A percentile compares a stretch with the other conserved stretches of the same genome.
Evolutionary conservation across 1,140 invertebrate species (phyloP).

Genomic region (Diplogasteroides magnus): DNA sequence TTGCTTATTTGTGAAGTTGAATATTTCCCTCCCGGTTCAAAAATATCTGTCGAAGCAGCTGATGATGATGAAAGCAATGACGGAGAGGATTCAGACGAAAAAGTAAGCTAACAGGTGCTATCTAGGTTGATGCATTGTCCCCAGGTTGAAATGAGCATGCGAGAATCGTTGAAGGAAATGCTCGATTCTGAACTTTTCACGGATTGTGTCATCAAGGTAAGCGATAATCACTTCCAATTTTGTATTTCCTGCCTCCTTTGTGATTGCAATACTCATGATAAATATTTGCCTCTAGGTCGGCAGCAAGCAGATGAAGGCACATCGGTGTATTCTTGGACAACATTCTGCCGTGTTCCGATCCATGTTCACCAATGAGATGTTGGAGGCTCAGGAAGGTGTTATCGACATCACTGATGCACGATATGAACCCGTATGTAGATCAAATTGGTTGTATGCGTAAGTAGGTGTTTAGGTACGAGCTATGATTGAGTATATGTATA

Average conservation of each 20-base stretch:
- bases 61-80: conserved; percentile 36
- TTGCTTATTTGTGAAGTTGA: conserved; percentile 46
- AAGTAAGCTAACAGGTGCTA: neutral
- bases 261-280: neutral
- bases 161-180: conserved; percentile 36
- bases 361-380: conserved; percentile 49
- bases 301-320: conserved; percentile 40
- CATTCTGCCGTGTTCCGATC: conserved; percentile 46
- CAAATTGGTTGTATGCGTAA: too few relatives aligned
- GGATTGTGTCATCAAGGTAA: conserved; percentile 39
- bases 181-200: conserved; percentile 42
- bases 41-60: conserved; percentile 48
- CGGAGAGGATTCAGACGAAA: conserved; percentile 27
- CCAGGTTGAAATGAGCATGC: conserved; percentile 22
- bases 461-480: conserved; percentile 38
- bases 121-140: neutral
- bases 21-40: conserved; percentile 47
- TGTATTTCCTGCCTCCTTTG: too few relatives aligned
- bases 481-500: conserved; percentile 49
- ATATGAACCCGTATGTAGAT: conserved; percentile 45
- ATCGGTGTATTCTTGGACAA: conserved; percentile 50
- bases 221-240: conserved; percentile 15
- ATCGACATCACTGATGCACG: conserved; percentile 45
- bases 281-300: conserved; percentile 40
- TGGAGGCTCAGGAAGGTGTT: conserved; percentile 45